Conservation (phyloP, 2,113 vertebrate genomes). For the Tiliqua scincoides region DNA sequence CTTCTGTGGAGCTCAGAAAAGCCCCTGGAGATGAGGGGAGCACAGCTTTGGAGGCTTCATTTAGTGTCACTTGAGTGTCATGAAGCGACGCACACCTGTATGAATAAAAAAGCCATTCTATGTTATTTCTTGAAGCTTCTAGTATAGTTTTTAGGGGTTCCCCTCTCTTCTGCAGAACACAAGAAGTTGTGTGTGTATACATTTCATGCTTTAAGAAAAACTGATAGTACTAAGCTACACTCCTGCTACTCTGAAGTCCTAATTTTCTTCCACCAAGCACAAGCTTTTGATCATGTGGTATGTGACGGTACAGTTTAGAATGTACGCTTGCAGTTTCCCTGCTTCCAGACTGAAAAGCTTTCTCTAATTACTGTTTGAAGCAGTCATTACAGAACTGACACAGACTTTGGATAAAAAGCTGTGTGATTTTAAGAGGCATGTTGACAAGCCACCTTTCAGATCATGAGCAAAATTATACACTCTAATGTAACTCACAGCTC, state of each 20-base stretch:
- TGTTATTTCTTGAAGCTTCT: background rate
- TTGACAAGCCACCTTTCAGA: background rate
- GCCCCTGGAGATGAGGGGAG: no score
- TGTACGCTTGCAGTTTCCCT: rapidly evolving
- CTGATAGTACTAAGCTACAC: background rate
- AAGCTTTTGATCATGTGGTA: background rate
- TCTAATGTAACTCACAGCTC: background rate
- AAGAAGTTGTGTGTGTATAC: no score
- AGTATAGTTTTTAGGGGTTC: background rate
- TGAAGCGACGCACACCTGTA: no score
- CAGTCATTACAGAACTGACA: conserved; percentile 13
- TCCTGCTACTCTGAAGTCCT: background rate
- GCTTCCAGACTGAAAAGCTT: conserved; percentile 12
- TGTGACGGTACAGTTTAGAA: background rate
- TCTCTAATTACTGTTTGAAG: background rate
- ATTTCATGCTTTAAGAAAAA: background rate
- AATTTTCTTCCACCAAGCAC: background rate
- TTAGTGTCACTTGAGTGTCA: no score
- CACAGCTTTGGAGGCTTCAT: no score
- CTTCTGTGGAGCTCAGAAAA: no score
- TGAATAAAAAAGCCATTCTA: background rate
- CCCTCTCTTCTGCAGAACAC: background rate
- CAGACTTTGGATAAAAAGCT: background rate
- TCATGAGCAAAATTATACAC: rapidly evolving
- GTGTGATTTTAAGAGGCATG: background rate